phyloP scores from a whole-genome alignment of 2,888 invertebrate genomes.

The Chouioia cunea region DNA sequence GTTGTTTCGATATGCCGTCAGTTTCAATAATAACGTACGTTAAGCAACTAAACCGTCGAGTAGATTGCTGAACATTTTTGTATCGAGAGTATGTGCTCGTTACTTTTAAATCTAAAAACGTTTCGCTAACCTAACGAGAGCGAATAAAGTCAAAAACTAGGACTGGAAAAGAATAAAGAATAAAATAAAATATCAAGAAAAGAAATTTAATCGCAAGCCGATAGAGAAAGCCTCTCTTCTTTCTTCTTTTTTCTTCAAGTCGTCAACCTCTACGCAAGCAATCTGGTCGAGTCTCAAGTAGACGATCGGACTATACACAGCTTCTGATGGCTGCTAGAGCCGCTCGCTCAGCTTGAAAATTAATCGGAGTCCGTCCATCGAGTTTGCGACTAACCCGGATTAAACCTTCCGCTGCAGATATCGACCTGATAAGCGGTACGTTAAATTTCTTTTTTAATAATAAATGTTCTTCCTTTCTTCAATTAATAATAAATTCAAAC shows the following conservation, averaged over 20 bases:
- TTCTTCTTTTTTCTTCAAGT: conserved; percentile 15
- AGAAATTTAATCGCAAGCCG: too few relatives aligned
- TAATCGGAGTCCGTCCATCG: conserved; percentile 16
- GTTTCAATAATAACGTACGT: too few relatives aligned
- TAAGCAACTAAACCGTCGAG: too few relatives aligned
- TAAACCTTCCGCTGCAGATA: conserved; percentile 35
- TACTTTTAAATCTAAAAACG: too few relatives aligned
- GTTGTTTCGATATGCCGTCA: too few relatives aligned
- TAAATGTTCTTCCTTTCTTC: conserved; percentile 18
- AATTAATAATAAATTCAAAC: conserved; percentile 31
- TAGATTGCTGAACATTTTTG: too few relatives aligned
- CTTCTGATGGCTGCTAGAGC: conserved; percentile 8
- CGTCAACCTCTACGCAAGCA: conserved; percentile 1
- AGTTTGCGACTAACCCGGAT: conserved; percentile 9
- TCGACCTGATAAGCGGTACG: background rate
- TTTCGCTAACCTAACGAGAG: too few relatives aligned
- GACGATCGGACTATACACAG: conserved; percentile 19
- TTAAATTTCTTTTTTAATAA: conserved; percentile 26
- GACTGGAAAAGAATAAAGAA: conserved; percentile 1
- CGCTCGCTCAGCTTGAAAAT: conserved; percentile 31
- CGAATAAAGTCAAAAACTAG: too few relatives aligned
- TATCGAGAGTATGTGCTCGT: too few relatives aligned
- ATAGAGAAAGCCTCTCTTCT: background rate
- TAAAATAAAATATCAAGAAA: conserved; percentile 2
- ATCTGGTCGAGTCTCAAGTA: conserved; percentile 9